phyloP scores from a whole-genome alignment of 1,140 invertebrate species.

The Bactericera cockerelli region DNA sequence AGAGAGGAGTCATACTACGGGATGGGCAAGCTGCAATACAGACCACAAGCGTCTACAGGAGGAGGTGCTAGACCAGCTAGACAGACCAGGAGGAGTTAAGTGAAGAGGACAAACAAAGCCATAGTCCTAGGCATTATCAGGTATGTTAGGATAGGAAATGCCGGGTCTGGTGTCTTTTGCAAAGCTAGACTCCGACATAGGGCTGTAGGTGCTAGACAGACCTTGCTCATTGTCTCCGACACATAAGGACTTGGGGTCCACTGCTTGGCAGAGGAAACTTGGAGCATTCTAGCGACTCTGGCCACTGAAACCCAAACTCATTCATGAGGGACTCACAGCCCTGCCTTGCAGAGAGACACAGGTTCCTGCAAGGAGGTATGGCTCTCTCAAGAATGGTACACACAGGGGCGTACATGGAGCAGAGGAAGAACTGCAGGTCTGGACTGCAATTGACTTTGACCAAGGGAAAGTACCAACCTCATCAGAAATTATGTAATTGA shows the following conservation, averaged over 20 bases:
- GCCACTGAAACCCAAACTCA: conserved; percentile 88
- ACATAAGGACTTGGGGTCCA: conserved; percentile 49
- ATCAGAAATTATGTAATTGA: too few relatives aligned
- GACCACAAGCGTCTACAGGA: too few relatives aligned
- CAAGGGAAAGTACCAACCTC: conserved; percentile 84
- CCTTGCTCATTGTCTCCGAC: conserved; percentile 59
- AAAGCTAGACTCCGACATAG: conserved; percentile 26
- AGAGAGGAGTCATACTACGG: too few relatives aligned
- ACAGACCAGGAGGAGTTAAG: conserved; percentile 61
- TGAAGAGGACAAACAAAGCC: conserved; percentile 76
- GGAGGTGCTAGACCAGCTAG: too few relatives aligned
- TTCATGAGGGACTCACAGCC: conserved; percentile 88
- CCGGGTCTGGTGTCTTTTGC: conserved; percentile 8
- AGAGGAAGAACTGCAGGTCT: conserved; percentile 88
- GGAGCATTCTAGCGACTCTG: conserved; percentile 77
- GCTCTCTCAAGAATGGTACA: conserved; percentile 83
- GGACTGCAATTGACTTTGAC: conserved; percentile 91
- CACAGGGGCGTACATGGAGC: conserved; percentile 88
- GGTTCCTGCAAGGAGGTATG: conserved; percentile 78
- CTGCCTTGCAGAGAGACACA: conserved; percentile 71
- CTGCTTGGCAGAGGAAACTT: conserved; percentile 63
- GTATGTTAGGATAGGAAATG: conserved; percentile 19
- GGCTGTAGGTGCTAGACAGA: conserved; percentile 7
- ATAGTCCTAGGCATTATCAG: conserved; percentile 39
- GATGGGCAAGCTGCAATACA: too few relatives aligned